Evolutionary conservation across 53 echinoderm and acorn worm genomes (phyloP).

Genomic region (Echinometra lucunter): DNA sequence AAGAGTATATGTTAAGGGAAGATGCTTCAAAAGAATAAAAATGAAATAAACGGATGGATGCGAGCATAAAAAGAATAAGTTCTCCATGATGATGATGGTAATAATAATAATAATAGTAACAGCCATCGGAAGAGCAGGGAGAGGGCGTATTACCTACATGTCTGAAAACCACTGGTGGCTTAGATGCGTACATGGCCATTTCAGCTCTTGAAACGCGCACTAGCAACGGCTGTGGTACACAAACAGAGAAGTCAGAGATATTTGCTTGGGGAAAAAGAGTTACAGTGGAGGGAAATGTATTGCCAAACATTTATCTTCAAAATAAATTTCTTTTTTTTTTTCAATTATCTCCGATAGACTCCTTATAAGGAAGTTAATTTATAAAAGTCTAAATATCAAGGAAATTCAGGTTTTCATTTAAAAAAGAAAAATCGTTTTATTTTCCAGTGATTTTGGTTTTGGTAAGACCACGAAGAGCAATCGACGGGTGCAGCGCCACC

Average conservation of each 20-base stretch:
- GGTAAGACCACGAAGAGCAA: slow-evolving; percentile 62
- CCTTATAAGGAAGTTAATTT: not conserved
- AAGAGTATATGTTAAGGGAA: not conserved
- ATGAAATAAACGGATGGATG: slow-evolving; percentile 54
- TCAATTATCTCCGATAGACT: not conserved
- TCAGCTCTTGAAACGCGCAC: slow-evolving; percentile 98
- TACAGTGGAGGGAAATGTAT: slow-evolving; percentile 21
- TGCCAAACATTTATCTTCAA: slow-evolving; percentile 21
- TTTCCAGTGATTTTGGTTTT: not conserved
- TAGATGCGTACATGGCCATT: slow-evolving; percentile 99
- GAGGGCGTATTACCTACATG: slow-evolving; percentile 95
- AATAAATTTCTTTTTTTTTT: slow-evolving; percentile 25
- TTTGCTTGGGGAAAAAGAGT: not conserved
- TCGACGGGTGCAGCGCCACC: slow-evolving; percentile 68
- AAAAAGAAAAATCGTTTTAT: too few relatives aligned
- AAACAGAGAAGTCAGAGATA: slow-evolving; percentile 57
- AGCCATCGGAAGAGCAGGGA: slow-evolving; percentile 49
- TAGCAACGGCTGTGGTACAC: slow-evolving; percentile 93
- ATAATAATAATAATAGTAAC: slow-evolving; percentile 43
- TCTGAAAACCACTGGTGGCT: slow-evolving; percentile 95
- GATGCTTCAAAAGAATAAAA: slow-evolving; percentile 8
- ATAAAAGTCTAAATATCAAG: not conserved
- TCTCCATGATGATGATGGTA: slow-evolving; percentile 19
- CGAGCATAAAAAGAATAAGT: slow-evolving; percentile 59
- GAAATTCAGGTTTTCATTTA: not conserved